Conservation (phyloP, 2,797 vertebrate genomes). For the Poeciliopsis paucimaculata region DNA sequence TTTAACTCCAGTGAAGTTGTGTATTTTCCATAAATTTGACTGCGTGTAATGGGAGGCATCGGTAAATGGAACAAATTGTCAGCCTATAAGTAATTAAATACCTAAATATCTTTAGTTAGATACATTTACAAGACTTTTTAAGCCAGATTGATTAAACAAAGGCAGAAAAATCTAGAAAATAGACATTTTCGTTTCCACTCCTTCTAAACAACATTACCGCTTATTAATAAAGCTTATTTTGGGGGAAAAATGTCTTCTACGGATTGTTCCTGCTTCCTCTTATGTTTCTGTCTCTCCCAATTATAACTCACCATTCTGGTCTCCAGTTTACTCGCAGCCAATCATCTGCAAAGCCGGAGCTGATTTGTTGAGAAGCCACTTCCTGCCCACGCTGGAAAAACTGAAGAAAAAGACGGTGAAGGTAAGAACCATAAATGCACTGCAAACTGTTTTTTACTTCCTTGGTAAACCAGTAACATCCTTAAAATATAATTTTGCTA, state of each 20-base stretch:
- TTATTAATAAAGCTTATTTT: background rate
- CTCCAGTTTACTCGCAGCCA: slow-evolving; percentile 93
- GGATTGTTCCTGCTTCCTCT: background rate
- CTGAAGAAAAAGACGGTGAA: slow-evolving; percentile 96
- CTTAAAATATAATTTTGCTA: background rate
- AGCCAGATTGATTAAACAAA: background rate
- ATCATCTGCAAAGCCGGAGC: slow-evolving; percentile 96
- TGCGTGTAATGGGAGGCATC: background rate
- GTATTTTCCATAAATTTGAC: background rate
- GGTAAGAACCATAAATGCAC: slow-evolving; percentile 55
- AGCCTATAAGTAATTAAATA: background rate
- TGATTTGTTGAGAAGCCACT: slow-evolving; percentile 92
- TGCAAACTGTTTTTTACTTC: background rate
- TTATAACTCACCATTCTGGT: slow-evolving; percentile 13
- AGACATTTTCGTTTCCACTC: background rate
- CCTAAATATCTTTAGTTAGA: background rate
- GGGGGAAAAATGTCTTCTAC: background rate
- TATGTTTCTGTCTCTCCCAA: background rate
- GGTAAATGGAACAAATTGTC: background rate
- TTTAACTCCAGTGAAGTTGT: background rate
- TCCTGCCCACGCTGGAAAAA: slow-evolving; percentile 95
- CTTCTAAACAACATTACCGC: background rate
- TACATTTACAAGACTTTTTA: background rate
- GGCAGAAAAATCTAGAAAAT: background rate
- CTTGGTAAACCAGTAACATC: background rate